Base-by-base conservation (phyloP, 2,888 invertebrate species). In the Mechanitis messenoides region DNA sequence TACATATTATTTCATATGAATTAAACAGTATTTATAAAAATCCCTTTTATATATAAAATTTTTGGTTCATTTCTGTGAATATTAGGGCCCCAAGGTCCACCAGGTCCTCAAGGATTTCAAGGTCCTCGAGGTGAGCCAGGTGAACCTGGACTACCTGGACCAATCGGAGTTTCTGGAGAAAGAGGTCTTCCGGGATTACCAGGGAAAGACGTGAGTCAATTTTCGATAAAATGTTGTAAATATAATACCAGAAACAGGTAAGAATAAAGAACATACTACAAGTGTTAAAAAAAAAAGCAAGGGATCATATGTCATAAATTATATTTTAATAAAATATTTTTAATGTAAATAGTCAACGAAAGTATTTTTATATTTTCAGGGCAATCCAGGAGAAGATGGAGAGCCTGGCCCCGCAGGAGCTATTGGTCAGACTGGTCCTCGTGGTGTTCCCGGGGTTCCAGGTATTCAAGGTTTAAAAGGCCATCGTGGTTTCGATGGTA, bases 401-500 rank as follows among this genome's bases (percentile, higher is more conserved):
- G 96, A 95, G 81, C 87, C 92, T 1, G 96, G 96, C 0, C 91
- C 92, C n/a, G 78, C 92, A 3, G 96, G 96, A 33, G 84, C 93
- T 4, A 79, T 91, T 3, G 96, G 96, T 0, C 93, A 94, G 31
- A 85, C 93, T 1, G 96, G 96, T 0, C 91, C 94, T 0, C 90
- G 96, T 69, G 97, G 97, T 0, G 80, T 93, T 7, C 90, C 92
- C 0, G 92, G 96, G 47, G 89, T 95, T 81, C 95, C 96, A 0
- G 96, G 96, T 0, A 85, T 96, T 4, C 95, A 95, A 2, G 97
- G 97, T 2, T 80, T 93, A 0, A 96, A 96, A 83, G 96, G 96
- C 0, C 96, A 96, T 78, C 91, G 95, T 57, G 96, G 96, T 2
- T 95, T 93, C 72, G 93, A 90, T 55, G 96, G 96, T 31, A 84